Evolutionary conservation across 2,797 vertebrate species (phyloP).

Genomic region (Aphelocoma californica): DNA sequence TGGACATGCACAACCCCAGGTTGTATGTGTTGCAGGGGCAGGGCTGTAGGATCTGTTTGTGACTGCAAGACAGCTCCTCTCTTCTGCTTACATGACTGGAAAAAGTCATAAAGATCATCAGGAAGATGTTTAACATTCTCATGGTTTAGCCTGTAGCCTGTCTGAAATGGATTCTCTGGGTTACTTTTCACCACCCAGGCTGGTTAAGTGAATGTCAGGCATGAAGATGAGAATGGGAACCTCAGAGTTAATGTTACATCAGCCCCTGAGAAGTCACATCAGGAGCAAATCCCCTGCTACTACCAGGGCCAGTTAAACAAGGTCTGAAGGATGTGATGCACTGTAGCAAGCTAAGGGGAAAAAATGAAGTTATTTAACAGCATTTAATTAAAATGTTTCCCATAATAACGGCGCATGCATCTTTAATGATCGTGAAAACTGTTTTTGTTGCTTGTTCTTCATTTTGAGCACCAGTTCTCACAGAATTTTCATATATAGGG

Average conservation of each 20-base stretch:
- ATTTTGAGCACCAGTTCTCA: background rate
- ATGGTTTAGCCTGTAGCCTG: background rate
- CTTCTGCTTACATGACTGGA: background rate
- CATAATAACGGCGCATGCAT: constrained; percentile 38
- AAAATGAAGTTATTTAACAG: constrained; percentile 14
- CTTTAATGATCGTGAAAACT: constrained; percentile 5
- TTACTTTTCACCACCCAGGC: background rate
- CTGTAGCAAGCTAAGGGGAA: constrained; percentile 1
- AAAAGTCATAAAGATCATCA: background rate
- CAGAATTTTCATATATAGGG: background rate
- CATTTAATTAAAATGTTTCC: constrained; percentile 36
- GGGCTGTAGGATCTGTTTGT: background rate
- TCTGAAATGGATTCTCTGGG: fast-evolving
- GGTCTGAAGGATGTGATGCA: background rate
- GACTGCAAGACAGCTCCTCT: background rate
- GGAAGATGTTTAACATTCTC: background rate
- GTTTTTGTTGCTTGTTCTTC: constrained; percentile 8
- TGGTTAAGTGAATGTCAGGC: background rate
- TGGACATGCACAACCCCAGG: background rate
- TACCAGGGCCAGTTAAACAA: background rate
- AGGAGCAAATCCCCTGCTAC: background rate
- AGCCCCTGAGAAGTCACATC: background rate
- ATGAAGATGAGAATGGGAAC: background rate
- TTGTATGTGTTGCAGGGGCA: background rate
- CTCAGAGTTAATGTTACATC: background rate